Evolutionary conservation across 2,797 vertebrate genomes (phyloP).

Genomic region (Hapalemur alaotrensis): DNA sequence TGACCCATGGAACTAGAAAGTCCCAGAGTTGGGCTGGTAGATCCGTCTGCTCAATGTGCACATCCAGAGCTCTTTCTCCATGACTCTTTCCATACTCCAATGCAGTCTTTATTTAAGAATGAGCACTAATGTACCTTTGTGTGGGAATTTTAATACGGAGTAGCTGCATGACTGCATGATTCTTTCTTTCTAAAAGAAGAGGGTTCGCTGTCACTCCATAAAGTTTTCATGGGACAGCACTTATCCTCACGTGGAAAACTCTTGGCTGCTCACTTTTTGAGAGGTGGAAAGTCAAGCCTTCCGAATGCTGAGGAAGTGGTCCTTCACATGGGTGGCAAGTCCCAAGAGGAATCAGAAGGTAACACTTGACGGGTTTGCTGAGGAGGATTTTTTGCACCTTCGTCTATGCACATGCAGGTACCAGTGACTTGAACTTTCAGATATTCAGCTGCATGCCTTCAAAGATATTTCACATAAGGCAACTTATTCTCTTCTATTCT

Average conservation of each 20-base stretch:
- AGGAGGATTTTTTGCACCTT: background rate
- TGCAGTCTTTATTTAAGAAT: background rate
- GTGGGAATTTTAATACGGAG: background rate
- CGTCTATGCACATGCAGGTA: background rate
- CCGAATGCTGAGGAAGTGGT: background rate
- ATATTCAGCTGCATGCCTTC: background rate
- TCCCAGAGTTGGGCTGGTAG: background rate
- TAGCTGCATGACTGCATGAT: background rate
- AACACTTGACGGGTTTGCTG: background rate
- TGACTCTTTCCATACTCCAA: background rate
- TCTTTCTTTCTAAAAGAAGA: background rate
- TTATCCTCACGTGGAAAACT: background rate
- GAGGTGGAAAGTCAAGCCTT: background rate
- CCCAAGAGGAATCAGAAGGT: background rate
- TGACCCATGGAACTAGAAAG: background rate
- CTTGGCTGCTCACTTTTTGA: background rate
- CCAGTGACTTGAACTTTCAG: background rate
- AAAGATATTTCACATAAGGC: background rate
- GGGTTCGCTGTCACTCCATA: background rate
- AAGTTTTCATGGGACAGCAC: background rate
- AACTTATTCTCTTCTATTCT: background rate
- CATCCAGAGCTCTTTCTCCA: background rate
- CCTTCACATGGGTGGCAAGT: background rate
- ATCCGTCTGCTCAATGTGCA: fast-evolving
- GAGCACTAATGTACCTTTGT: background rate